Evolutionary conservation across 2,797 vertebrate species (phyloP).

Genomic region (Diplodus sargus): DNA sequence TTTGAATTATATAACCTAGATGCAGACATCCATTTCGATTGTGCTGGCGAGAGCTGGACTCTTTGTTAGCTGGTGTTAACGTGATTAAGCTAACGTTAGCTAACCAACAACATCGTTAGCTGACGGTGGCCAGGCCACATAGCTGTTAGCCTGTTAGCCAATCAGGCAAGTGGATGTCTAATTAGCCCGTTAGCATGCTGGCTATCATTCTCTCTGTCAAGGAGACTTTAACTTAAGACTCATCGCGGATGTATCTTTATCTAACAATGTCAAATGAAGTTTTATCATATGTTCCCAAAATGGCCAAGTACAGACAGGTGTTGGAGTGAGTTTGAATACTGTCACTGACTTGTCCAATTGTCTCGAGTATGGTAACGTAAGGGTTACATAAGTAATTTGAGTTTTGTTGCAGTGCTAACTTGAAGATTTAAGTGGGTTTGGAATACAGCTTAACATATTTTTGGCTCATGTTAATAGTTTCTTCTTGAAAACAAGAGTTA

Average conservation of each 20-base stretch:
- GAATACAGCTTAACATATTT: too few relatives aligned
- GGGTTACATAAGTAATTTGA: too few relatives aligned
- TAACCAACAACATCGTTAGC: constrained; percentile 60
- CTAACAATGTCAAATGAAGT: background rate
- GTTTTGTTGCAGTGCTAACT: background rate
- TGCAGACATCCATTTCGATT: background rate
- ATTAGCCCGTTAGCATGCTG: constrained; percentile 59
- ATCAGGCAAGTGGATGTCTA: constrained; percentile 48
- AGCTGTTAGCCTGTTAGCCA: constrained; percentile 71
- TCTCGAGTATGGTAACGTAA: background rate
- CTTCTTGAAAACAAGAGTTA: background rate
- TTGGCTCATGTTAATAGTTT: background rate
- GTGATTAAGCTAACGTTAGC: constrained; percentile 68
- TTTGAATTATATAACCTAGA: background rate
- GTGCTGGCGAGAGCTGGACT: constrained; percentile 41
- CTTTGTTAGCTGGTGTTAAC: constrained; percentile 80
- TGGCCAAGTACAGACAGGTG: constrained; percentile 4
- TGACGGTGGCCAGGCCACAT: constrained; percentile 63
- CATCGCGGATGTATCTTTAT: background rate
- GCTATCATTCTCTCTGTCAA: constrained; percentile 1
- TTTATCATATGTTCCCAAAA: background rate
- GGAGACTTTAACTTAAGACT: background rate
- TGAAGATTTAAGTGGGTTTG: background rate
- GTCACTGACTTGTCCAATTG: background rate
- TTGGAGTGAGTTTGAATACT: background rate